Base-by-base conservation (phyloP, 2,888 invertebrate species). In the Drosophila mayaguana region DNA sequence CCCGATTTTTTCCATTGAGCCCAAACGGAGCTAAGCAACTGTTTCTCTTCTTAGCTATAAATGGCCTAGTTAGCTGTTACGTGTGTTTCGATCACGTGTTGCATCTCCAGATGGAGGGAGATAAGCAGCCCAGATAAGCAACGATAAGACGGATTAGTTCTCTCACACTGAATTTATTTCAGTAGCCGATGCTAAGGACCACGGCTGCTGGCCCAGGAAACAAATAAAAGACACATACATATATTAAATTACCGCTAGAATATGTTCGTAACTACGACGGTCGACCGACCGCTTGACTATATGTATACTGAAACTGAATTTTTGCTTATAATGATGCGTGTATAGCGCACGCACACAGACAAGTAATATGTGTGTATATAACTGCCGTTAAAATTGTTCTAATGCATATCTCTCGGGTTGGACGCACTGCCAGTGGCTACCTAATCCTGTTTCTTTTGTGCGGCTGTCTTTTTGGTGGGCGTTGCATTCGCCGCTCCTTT, bases 361-460 rank as follows among this genome's bases (percentile, higher is more conserved):
- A 28, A 48, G 11, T 48, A 48, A 28, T 28, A 28, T 28, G 53
- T 60, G 50, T 63, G 60, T 69, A 32, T 56, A 75, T 59, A 51
- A 61, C 40, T 72, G 62, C 34, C 40, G 63, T 70, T 59, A 46
- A 66, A 77, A 76, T 80, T 78, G 78, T 80, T 80, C 81, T 80
- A 78, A 65, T 73, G 63, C 57, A 69, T 60, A 51, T 55, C 25
- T n/a, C 46, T 34, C 7, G 45, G 45, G 63, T 22, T 34, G 40
- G 45, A 59, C 63, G 48, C 48, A 45, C 48, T 25, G 5, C 12
- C 20, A 32, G 20, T 20, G 48, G 40, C 48, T 61, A 64, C 63
- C 69, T 93, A 93, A 78, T 93, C 93, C 72, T 91, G 78, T 68
- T 93, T 93, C 82, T 92, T 93, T 76, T 91, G 90, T 53, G 86